phyloP scores from a whole-genome alignment of 2,888 invertebrate species.

The Chrysolina americana region DNA sequence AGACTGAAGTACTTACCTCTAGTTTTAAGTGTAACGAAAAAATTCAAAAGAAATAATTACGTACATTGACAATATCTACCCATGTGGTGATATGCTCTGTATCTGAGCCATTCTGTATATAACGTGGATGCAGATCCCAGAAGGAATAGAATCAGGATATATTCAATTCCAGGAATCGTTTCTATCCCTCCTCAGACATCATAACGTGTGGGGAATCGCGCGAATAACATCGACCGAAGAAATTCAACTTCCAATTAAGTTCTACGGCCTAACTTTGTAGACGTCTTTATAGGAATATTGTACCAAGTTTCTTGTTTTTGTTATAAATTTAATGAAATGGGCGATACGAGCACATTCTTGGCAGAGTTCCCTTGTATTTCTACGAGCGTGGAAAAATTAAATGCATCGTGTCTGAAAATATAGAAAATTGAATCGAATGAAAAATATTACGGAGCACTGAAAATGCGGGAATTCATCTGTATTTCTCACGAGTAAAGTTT shows the following conservation, averaged over 20 bases:
- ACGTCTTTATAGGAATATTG: conserved; percentile 55
- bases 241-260: conserved; percentile 47
- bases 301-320: conserved; percentile 47
- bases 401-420: conserved; percentile 16
- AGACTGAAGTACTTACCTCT: too few species aligned
- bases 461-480: neutral
- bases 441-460: neutral
- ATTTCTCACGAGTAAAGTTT: neutral
- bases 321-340: conserved; percentile 36
- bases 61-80: neutral
- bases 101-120: neutral
- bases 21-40: too few species aligned
- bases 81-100: neutral
- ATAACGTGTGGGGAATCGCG: conserved; percentile 1
- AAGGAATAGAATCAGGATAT: neutral
- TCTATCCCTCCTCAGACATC: neutral
- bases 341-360: conserved; percentile 37
- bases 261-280: conserved; percentile 50
- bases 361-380: conserved; percentile 26
- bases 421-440: conserved; percentile 20
- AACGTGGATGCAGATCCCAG: neutral
- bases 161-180: neutral
- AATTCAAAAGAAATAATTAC: too few species aligned
- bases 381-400: neutral
- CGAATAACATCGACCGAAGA: conserved; percentile 25